Conservation (phyloP, 2,888 invertebrate species). For the Zele albiditarsus region DNA sequence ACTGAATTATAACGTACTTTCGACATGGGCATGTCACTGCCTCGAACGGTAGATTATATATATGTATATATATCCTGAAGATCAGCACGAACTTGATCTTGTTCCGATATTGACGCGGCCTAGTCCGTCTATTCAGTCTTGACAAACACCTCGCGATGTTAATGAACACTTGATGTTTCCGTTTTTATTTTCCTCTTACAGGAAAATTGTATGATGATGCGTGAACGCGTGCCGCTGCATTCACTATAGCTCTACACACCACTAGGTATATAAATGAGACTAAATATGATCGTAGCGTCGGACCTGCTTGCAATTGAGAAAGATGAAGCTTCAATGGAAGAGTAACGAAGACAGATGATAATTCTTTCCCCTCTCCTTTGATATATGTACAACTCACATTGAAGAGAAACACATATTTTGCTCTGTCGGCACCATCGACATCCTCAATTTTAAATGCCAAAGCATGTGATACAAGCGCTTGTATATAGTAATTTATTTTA, state of each 20-base stretch:
- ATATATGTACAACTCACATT: background rate
- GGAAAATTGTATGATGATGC: too few species aligned
- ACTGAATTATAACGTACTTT: constrained; percentile 28
- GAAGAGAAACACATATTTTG: background rate
- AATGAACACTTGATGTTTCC: background rate
- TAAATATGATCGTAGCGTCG: constrained; percentile 29
- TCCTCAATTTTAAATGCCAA: constrained; percentile 18
- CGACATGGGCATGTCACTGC: constrained; percentile 34
- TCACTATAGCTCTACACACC: constrained; percentile 16
- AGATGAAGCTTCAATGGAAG: background rate
- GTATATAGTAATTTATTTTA: background rate
- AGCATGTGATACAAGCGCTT: background rate
- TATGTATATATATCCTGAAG: background rate
- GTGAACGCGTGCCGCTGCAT: background rate
- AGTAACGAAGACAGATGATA: constrained; percentile 19
- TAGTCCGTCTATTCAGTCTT: background rate
- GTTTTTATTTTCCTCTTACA: background rate
- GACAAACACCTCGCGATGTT: background rate
- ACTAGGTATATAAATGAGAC: constrained; percentile 19
- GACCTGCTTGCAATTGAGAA: constrained; percentile 18
- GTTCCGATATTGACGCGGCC: background rate
- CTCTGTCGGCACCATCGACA: constrained; percentile 19
- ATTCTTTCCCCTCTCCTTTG: background rate
- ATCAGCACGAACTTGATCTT: background rate
- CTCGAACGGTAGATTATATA: background rate